Evolutionary conservation across 2,113 vertebrate genomes (phyloP).

Genomic region (Calidris pugnax): DNA sequence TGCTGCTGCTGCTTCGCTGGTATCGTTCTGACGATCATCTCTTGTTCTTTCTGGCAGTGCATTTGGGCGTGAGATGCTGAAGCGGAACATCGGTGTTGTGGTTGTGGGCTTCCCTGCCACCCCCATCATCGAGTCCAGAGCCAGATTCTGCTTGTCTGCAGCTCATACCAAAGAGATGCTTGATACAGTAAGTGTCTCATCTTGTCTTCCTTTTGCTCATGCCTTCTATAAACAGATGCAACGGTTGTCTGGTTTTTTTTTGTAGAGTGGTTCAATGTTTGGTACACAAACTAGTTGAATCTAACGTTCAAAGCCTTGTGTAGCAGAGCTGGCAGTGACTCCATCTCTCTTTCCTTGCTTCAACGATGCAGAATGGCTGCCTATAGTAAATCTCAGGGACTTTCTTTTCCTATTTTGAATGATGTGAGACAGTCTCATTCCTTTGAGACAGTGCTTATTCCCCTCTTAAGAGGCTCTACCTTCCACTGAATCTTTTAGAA

Average conservation of each 20-base stretch:
- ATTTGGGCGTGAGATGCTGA: constrained; percentile 95
- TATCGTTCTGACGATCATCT: neutral
- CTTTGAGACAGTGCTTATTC: neutral
- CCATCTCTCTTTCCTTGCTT: neutral
- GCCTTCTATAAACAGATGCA: neutral
- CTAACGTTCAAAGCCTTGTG: neutral
- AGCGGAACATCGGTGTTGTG: constrained; percentile 92
- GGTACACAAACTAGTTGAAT: neutral
- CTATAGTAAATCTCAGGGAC: neutral
- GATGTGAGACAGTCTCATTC: neutral
- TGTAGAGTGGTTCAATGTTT: neutral
- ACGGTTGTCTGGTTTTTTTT: neutral
- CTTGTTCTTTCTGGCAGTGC: constrained; percentile 76
- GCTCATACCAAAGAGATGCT: constrained; percentile 94
- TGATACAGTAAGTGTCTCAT: constrained; percentile 82
- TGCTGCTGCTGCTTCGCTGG: neutral
- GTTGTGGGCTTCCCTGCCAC: constrained; percentile 97
- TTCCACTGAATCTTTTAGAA: neutral
- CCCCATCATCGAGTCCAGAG: constrained; percentile 96
- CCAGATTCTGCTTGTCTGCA: constrained; percentile 93
- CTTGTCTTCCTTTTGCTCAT: neutral
- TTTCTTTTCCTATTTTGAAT: neutral
- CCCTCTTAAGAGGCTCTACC: neutral
- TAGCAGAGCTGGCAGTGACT: neutral
- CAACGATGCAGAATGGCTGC: neutral